phyloP scores from a whole-genome alignment of 2,797 vertebrate genomes.

The Chaetodon trifasciatus region DNA sequence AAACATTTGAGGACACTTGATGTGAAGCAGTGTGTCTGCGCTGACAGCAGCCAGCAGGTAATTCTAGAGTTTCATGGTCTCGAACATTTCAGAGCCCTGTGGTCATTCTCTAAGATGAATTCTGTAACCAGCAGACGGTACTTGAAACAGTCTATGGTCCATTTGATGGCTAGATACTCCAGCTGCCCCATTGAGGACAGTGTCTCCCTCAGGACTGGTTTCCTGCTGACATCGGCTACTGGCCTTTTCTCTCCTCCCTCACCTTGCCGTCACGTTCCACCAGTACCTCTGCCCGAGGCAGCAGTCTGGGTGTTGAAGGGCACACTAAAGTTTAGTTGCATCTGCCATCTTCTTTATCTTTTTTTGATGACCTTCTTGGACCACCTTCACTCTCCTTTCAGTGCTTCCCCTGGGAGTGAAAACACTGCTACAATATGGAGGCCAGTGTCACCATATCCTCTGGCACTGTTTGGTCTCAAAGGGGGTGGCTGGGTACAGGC shows the following conservation, averaged over 20 bases:
- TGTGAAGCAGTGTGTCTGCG: constrained; percentile 44
- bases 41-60: constrained; percentile 65
- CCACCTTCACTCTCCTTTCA: constrained; percentile 64
- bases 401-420: constrained; percentile 37
- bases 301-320: constrained; percentile 66
- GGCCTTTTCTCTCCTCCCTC: constrained; percentile 61
- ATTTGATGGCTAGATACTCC: constrained; percentile 66
- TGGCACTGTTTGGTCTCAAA: constrained; percentile 45
- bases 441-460: constrained; percentile 33
- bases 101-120: constrained; percentile 64
- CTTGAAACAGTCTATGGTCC: constrained; percentile 60
- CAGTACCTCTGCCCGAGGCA: constrained; percentile 60
- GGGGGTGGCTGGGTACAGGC: constrained; percentile 6
- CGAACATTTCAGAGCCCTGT: constrained; percentile 55
- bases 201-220: constrained; percentile 61
- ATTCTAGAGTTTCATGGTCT: constrained; percentile 59
- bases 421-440: constrained; percentile 40
- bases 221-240: constrained; percentile 63
- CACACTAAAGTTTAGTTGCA: constrained; percentile 67
- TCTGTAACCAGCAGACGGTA: constrained; percentile 47
- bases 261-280: constrained; percentile 63
- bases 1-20: constrained; percentile 36
- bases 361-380: constrained; percentile 72
- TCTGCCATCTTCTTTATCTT: constrained; percentile 67
- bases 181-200: constrained; percentile 44